Base-by-base conservation (phyloP, 2,888 invertebrate genomes). In the Spisula solida region DNA sequence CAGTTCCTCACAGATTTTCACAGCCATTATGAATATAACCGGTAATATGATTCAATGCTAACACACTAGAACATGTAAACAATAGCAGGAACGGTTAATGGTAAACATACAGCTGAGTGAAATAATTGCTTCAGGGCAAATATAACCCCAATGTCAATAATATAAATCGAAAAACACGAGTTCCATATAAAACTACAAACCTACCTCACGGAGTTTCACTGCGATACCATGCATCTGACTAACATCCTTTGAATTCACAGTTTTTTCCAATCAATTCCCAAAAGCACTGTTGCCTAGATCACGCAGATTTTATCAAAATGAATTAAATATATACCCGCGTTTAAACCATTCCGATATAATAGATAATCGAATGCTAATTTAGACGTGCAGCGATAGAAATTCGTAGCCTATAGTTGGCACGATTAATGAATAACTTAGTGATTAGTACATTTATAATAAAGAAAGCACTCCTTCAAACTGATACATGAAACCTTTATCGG, bases 291-390 rank as follows among this genome's bases (percentile, higher is more conserved):
- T 70, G 20, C n/a, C 48, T 51, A 31, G 51, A 83, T 56, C 34
- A 56, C 78, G 56, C 56, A n/a, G 79, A 56, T 85, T 78, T 75
- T 79, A 29, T 79, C 51, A n/a, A 56, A 85, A 31, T 78, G 55
- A 56, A 85, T 78, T 55, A 85, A 55, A 79, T 78, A 85, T 75
- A 85, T 56, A 56, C 55, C 79, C 78, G 48, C 79, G 81, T 81
- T 81, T 31, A 81, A 70, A 66, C 60, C 66, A 81, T 70, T 85
- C 85, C 85, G 51, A 83, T 75, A 82, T 70, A 81, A 70, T 75
- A 51, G 81, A 48, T 89, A 89, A 89, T 89, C 86, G 89, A 86
- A 89, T 89, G 89, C 89, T 89, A 86, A 89, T 89, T 89, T 83
- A 60, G 56, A 41, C 56, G 66, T 83, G 66, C 82, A 66, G 80